These are phyloP conservation scores for Odontamblyopus lacepedii DNA, from an alignment of 2,797 vertebrate genomes.

Conservation along the genomic window DNA sequence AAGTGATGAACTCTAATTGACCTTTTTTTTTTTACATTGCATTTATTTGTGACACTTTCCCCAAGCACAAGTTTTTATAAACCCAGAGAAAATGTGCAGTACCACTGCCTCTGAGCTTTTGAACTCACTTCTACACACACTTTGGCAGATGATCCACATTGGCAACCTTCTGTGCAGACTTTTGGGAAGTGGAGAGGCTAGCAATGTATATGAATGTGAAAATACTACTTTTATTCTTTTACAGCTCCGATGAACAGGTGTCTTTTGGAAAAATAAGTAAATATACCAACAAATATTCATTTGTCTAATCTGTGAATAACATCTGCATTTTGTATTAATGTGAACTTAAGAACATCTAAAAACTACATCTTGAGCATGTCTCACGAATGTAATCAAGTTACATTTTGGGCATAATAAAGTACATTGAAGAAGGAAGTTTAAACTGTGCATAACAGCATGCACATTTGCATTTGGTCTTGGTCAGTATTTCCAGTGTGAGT, in stretches of 20 bases:
- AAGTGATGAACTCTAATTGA: constrained; percentile 54
- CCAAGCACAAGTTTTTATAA: constrained; percentile 15
- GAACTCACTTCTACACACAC: constrained; percentile 19
- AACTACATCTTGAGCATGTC: background rate
- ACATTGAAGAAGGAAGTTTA: background rate
- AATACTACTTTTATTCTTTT: background rate
- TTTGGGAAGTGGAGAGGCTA: constrained; percentile 1
- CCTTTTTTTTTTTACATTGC: constrained; percentile 29
- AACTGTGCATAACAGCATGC: background rate
- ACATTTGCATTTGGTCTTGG: background rate
- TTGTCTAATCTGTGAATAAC: background rate
- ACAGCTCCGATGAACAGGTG: background rate
- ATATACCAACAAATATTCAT: background rate
- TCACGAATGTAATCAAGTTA: background rate
- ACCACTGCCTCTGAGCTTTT: constrained; percentile 13
- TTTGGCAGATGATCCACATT: constrained; percentile 3
- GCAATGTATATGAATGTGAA: background rate
- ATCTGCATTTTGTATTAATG: background rate
- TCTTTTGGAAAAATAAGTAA: background rate
- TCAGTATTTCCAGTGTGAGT: background rate
- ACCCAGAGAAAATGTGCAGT: constrained; percentile 30
- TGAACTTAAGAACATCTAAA: background rate
- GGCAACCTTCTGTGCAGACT: background rate
- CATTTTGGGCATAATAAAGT: background rate
- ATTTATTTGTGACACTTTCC: constrained; percentile 28